Evolutionary conservation across 2,113 vertebrate species (phyloP), one percentile per base, ranked within the genome.

Genomic region (Cromileptes altivelis): DNA sequence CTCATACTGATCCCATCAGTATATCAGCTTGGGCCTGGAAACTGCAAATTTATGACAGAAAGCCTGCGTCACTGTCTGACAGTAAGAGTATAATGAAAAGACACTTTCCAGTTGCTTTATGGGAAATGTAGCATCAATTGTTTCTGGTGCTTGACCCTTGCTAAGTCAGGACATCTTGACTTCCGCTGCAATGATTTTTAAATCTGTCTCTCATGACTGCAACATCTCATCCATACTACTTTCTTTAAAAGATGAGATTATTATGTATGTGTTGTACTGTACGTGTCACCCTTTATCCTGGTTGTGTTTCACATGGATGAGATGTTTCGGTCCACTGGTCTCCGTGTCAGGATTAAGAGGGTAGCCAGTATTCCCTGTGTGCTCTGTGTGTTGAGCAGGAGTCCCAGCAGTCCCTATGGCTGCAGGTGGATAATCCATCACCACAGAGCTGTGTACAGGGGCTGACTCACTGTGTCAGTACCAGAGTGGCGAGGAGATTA

Each of bases 381-480:
- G 84, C 74, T 86, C 49, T 75, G 23, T 57, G 68, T 80, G 79
- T 84, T 79, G 86, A 88, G 83, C 70, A 83, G 85, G 63, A 81
- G 85, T 91, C 81, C 88, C 89, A 64, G 82, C 72, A 78, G 91
- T 83, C 79, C 76, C 58, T 40, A 61, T 90, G 85, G 85, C 92
- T 92, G 92, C 85, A 92, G 92, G 91, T 92, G 90, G 82, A 52
- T 90, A 91, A 94, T 94, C 92, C 91, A 92, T 94, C 93, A 94
- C 80, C 85, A 62, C 74, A 73, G 81, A 78, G 86, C 75, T 70
- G 71, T 80, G 82, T 84, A 74, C 77, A 63, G 79, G 57, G 83
- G 70, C 84, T 83, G 91, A 91, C 90, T 90, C 88, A 80, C 68
- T 71, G 75, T 91, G 89, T 89, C 87, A 86, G 81, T 80, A 80